Evolutionary conservation across 2,797 vertebrate species (phyloP).

Genomic region (Sparidentex hasta): DNA sequence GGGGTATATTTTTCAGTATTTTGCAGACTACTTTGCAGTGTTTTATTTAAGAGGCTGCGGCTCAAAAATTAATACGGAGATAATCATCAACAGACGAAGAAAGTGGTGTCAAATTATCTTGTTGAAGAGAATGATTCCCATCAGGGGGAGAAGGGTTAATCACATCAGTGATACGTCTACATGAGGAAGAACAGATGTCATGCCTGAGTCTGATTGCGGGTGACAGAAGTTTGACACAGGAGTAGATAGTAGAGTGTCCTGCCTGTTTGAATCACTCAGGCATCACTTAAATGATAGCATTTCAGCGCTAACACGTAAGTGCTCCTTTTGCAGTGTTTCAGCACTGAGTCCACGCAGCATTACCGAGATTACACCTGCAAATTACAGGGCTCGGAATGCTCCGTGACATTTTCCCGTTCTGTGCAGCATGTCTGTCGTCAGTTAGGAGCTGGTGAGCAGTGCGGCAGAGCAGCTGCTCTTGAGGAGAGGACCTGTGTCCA

Average conservation of each 20-base stretch:
- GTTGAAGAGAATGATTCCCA: background rate
- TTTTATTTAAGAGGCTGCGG: background rate
- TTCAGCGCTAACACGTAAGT: slow-evolving; percentile 8
- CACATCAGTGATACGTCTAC: background rate
- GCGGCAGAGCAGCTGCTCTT: background rate
- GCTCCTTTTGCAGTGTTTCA: background rate
- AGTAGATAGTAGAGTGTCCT: slow-evolving; percentile 1
- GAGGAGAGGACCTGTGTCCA: background rate
- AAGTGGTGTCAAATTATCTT: background rate
- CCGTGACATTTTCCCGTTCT: background rate
- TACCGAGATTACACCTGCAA: background rate
- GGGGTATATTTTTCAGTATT: background rate
- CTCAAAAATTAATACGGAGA: background rate
- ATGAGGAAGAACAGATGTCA: background rate
- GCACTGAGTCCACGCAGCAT: background rate
- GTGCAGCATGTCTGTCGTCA: background rate
- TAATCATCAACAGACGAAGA: background rate
- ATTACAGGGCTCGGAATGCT: slow-evolving; percentile 5
- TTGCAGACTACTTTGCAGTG: background rate
- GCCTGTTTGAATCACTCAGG: slow-evolving; percentile 14
- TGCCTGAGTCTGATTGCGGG: background rate
- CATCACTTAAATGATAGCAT: slow-evolving; percentile 27
- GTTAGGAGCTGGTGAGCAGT: slow-evolving; percentile 13
- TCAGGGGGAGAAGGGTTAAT: background rate
- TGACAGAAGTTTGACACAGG: background rate